Conservation (phyloP, 2,113 vertebrate species). For the Phaethornis superciliosus region DNA sequence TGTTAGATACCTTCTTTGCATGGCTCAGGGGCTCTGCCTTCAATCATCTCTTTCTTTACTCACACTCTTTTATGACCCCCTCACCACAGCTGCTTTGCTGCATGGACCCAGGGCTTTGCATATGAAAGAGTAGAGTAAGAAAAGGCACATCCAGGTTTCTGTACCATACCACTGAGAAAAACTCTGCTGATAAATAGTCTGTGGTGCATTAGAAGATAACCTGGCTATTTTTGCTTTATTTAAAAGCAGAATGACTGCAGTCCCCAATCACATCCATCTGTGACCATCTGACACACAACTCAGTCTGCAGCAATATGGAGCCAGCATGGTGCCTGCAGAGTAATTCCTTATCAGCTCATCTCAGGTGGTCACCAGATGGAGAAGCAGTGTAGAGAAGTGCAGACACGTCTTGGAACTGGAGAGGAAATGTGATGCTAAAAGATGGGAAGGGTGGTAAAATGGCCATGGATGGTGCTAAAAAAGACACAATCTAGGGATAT, state of each 20-base stretch:
- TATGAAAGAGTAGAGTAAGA: not conserved
- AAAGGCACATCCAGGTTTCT: not conserved
- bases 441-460: not conserved
- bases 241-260: constrained; percentile 12
- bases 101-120: not conserved
- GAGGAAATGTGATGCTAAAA: not conserved
- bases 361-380: not conserved
- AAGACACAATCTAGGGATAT: not conserved
- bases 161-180: not conserved
- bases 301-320: not conserved
- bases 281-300: not conserved
- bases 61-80: not conserved
- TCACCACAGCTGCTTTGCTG: not conserved
- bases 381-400: not conserved
- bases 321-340: not conserved
- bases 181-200: not conserved
- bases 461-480: not conserved
- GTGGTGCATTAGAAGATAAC: not conserved
- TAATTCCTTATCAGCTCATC: not conserved
- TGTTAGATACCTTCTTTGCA: not conserved
- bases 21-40: not conserved
- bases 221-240: not conserved
- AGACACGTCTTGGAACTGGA: not conserved
- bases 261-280: not conserved
- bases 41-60: not conserved